Conservation (phyloP, 2,888 invertebrate species). For the Calameuta filiformis region DNA sequence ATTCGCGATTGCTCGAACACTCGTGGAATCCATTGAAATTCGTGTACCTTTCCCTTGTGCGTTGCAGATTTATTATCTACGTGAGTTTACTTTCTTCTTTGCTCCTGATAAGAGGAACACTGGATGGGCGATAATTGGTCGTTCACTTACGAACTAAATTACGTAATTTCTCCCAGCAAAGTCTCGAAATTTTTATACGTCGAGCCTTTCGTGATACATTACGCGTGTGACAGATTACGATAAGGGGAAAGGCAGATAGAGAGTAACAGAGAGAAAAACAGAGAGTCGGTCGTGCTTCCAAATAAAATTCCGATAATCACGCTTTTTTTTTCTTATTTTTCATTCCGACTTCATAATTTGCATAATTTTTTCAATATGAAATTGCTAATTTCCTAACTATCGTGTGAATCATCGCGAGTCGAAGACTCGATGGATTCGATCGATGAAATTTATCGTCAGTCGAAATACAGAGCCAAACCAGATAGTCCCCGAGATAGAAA, state of each 20-base stretch:
- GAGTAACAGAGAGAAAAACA: neutral
- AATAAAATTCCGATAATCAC: neutral
- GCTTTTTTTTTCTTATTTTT: neutral
- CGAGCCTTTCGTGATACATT: neutral
- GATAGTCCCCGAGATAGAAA: too few relatives aligned
- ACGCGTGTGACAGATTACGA: neutral
- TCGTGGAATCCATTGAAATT: neutral
- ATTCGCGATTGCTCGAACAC: neutral
- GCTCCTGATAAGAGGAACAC: neutral
- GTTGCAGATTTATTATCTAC: neutral
- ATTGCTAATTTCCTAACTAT: neutral
- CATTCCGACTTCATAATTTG: neutral
- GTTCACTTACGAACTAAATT: neutral
- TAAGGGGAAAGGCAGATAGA: neutral
- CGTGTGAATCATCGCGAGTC: neutral
- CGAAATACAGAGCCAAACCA: too few relatives aligned
- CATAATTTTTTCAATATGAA: neutral
- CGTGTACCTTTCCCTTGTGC: neutral
- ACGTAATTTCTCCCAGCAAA: neutral
- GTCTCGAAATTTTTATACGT: neutral
- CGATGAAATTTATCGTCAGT: too few relatives aligned
- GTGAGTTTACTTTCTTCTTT: neutral
- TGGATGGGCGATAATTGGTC: neutral
- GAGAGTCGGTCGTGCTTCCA: neutral
- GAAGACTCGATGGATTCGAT: neutral